These are phyloP conservation scores for Papilio dardanus DNA, from an alignment of 1,140 invertebrate genomes.

Conservation along the genomic window DNA sequence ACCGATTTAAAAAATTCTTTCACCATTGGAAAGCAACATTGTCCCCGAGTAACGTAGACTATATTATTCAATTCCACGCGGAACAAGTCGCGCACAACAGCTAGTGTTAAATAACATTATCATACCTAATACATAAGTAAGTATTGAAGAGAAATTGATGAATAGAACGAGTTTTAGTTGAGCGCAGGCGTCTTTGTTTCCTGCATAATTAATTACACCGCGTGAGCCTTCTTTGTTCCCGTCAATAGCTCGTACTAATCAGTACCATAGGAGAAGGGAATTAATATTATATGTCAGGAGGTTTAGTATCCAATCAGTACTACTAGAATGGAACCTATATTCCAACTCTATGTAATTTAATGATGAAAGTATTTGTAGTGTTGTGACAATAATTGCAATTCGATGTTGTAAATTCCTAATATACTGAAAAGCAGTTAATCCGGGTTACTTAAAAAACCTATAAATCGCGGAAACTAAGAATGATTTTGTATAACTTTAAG, in stretches of 20 bases:
- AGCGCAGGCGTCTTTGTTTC: conserved; percentile 24
- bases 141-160: conserved; percentile 11
- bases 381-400: no score
- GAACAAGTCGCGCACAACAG: no score
- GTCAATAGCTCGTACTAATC: conserved; percentile 13
- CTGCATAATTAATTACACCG: conserved; percentile 22
- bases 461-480: no score
- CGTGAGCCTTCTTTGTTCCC: background rate
- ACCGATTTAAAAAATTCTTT: no score
- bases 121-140: background rate
- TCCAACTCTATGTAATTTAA: background rate
- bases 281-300: background rate
- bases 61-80: no score
- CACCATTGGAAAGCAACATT: no score
- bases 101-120: background rate
- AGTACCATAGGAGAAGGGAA: background rate
- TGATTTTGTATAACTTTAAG: no score
- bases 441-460: no score
- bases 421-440: no score
- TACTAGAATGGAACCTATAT: background rate
- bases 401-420: no score
- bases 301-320: background rate
- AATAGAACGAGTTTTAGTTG: conserved; percentile 11
- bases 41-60: no score
- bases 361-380: background rate